These are phyloP conservation scores for Cassiopea xamachana DNA, from an alignment of 30 jellyfish, hydroid and myxozoan species.

Conservation along the genomic window DNA sequence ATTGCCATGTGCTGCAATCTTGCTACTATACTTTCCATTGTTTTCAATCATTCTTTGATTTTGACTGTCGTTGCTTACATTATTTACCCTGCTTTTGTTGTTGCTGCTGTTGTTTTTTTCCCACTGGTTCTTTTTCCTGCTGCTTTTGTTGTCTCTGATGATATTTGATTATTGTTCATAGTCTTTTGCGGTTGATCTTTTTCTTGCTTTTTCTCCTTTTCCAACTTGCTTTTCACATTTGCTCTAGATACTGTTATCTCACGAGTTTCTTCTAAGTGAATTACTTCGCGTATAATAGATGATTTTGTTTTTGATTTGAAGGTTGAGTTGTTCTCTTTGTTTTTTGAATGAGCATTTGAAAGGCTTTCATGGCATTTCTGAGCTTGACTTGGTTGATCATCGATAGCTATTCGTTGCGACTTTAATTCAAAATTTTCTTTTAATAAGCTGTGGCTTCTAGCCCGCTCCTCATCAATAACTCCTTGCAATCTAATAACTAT, in stretches of 20 bases:
- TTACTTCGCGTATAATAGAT: background rate
- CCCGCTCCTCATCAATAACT: too few relatives aligned
- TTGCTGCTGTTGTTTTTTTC: background rate
- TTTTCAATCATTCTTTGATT: background rate
- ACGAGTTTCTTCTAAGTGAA: background rate
- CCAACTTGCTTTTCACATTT: background rate
- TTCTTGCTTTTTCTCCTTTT: background rate
- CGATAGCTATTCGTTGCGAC: too few relatives aligned
- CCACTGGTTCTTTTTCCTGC: background rate
- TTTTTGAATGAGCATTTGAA: background rate
- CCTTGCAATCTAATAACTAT: too few relatives aligned
- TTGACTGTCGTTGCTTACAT: background rate
- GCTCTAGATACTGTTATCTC: background rate
- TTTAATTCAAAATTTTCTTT: too few relatives aligned
- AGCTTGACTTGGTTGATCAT: too few relatives aligned
- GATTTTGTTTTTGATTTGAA: background rate
- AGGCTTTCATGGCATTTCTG: too few relatives aligned
- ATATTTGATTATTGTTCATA: background rate
- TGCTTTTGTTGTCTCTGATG: background rate
- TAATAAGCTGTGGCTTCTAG: too few relatives aligned
- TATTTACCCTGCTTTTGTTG: background rate
- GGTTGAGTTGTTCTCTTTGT: background rate
- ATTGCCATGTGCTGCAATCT: background rate
- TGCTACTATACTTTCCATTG: background rate
- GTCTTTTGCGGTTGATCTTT: background rate